phyloP scores from a whole-genome alignment of 2,888 invertebrate species.

The Eutolmus rufibarbis region DNA sequence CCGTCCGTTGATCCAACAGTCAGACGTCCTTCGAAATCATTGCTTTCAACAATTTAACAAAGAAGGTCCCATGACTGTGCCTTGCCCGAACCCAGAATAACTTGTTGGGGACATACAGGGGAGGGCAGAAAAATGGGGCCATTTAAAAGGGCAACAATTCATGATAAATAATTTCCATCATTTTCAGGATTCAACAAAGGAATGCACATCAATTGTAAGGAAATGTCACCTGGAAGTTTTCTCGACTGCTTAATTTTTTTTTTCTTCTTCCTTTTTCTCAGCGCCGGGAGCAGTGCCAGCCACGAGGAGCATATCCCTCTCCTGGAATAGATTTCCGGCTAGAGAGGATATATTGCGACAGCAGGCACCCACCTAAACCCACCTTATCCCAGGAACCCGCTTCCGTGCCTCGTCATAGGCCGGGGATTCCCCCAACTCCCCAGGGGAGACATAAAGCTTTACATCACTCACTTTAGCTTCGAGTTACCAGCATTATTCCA shows the following conservation, averaged over 20 bases:
- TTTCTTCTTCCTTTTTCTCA: background rate
- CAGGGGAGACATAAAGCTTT: conserved; percentile 21
- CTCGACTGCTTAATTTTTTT: conserved; percentile 1
- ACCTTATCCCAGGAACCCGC: background rate
- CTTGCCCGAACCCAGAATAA: background rate
- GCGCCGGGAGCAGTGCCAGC: background rate
- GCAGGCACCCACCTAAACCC: background rate
- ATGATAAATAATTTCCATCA: conserved; percentile 33
- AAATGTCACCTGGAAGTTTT: conserved; percentile 25
- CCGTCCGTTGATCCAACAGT: background rate
- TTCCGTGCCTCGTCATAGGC: background rate
- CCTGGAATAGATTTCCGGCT: background rate
- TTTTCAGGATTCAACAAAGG: conserved; percentile 21
- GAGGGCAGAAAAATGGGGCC: background rate
- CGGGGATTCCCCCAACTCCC: background rate
- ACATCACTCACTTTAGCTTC: conserved; percentile 26
- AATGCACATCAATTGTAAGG: conserved; percentile 34
- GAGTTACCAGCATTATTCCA: conserved; percentile 29
- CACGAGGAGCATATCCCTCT: background rate
- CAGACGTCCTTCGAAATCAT: background rate
- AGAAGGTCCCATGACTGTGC: background rate
- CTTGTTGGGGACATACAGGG: background rate
- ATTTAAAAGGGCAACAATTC: conserved; percentile 21
- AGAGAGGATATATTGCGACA: background rate
- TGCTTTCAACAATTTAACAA: background rate